These are phyloP conservation scores for Arvicanthis niloticus DNA, from an alignment of 2,113 vertebrate species.

Conservation along the genomic window DNA sequence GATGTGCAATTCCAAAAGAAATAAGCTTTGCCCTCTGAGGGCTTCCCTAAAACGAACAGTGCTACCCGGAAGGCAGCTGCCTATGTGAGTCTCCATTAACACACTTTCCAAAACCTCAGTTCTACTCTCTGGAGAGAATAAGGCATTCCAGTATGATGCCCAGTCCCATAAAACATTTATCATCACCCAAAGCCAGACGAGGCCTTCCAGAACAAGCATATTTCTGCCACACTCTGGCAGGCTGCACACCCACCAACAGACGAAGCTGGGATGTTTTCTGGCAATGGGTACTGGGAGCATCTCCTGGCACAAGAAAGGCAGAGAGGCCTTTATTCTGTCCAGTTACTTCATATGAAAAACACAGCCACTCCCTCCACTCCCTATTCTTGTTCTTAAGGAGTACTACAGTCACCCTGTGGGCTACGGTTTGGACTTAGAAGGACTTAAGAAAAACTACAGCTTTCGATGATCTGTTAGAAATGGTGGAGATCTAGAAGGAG, in stretches of 20 bases:
- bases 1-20: slow-evolving; percentile 62
- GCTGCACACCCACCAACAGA: background rate
- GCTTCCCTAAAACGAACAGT: slow-evolving; percentile 53
- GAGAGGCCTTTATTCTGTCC: background rate
- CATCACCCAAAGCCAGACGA: slow-evolving; percentile 59
- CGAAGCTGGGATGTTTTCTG: background rate
- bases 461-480: background rate
- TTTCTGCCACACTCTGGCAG: background rate
- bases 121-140: slow-evolving; percentile 55
- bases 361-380: background rate
- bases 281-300: background rate
- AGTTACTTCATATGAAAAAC: background rate
- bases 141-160: slow-evolving; percentile 33
- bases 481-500: background rate
- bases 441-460: slow-evolving; percentile 45
- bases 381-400: background rate
- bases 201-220: background rate
- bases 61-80: slow-evolving; percentile 55
- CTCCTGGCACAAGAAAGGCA: background rate
- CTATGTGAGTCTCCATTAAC: slow-evolving; percentile 47
- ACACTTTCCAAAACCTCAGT: slow-evolving; percentile 61
- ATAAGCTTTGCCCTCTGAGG: slow-evolving; percentile 52
- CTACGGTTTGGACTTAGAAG: background rate
- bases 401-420: background rate
- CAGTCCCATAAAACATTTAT: slow-evolving; percentile 67